These are phyloP conservation scores for Thamnophis sirtalis DNA, from an alignment of 2,113 vertebrate genomes.

Conservation along the genomic window DNA sequence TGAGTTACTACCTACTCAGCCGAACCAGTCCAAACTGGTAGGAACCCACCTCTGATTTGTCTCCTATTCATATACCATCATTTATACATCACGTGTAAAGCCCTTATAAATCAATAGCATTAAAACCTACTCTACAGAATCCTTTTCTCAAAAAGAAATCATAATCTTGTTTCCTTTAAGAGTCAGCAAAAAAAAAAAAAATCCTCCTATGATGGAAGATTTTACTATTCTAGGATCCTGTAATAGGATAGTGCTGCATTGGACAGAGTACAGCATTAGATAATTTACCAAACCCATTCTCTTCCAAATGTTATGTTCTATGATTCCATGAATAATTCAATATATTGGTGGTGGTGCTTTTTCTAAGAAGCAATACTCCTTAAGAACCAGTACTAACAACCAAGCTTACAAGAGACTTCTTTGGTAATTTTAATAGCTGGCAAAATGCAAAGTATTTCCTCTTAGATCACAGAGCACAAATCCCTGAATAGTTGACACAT, in stretches of 20 bases:
- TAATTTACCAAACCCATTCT: neutral
- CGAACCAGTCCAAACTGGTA: too few species aligned
- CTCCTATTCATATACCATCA: neutral
- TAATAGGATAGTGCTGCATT: neutral
- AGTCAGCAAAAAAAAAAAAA: neutral
- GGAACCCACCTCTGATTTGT: too few species aligned
- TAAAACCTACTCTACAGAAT: neutral
- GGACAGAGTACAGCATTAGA: neutral
- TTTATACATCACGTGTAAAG: neutral
- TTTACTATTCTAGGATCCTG: neutral
- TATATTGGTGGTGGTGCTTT: neutral
- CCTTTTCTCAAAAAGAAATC: slow-evolving; percentile 16
- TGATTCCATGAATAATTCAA: neutral
- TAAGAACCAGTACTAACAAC: neutral
- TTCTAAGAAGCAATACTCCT: neutral
- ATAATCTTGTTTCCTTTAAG: neutral
- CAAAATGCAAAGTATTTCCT: neutral
- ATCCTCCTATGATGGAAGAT: neutral
- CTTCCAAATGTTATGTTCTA: neutral
- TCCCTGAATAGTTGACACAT: neutral
- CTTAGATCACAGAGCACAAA: neutral
- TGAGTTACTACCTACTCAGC: too few species aligned
- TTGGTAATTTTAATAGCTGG: neutral
- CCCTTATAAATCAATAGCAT: neutral
- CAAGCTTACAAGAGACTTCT: neutral